Conservation (phyloP, 1,140 invertebrate species). For the Caenorhabditis inopinata region DNA sequence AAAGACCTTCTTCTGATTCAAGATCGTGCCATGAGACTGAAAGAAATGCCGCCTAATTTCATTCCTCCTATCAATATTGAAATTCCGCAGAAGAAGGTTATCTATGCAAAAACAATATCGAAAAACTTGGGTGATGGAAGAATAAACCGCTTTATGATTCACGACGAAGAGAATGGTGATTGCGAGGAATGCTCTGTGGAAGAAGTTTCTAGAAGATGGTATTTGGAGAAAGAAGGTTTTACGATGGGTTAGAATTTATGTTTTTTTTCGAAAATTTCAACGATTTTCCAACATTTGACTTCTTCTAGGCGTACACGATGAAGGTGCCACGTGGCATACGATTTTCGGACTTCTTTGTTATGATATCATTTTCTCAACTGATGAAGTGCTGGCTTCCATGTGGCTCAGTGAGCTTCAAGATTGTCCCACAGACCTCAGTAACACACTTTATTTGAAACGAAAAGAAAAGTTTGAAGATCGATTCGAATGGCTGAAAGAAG, state of each 20-base stretch:
- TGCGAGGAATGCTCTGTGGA: conserved; percentile 51
- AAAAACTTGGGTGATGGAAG: conserved; percentile 57
- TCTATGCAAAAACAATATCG: conserved; percentile 46
- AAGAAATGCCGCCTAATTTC: background rate
- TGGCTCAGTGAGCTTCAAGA: conserved; percentile 57
- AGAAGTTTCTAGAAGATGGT: conserved; percentile 55
- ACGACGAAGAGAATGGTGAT: conserved; percentile 37
- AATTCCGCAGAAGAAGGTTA: conserved; percentile 50
- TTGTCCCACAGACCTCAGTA: conserved; percentile 19
- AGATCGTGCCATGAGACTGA: conserved; percentile 50
- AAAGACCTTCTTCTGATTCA: conserved; percentile 48
- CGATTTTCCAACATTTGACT: background rate
- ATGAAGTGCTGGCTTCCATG: conserved; percentile 30
- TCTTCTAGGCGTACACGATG: conserved; percentile 46
- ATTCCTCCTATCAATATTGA: background rate
- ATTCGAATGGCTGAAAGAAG: conserved; percentile 39
- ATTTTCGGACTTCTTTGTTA: conserved; percentile 56
- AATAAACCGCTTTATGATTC: conserved; percentile 54
- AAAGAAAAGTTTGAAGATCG: conserved; percentile 50
- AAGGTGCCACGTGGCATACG: conserved; percentile 59
- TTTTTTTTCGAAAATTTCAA: too few species aligned
- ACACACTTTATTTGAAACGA: conserved; percentile 48
- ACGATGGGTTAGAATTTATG: conserved; percentile 52
- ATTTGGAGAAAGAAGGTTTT: conserved; percentile 48
- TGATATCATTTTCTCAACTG: conserved; percentile 55